Percentiles rank a stretch among this genome's conserved stretches.
These are phyloP conservation scores for Hemibagrus guttatus DNA, from an alignment of 2,797 vertebrate species.

Conservation along the genomic window DNA sequence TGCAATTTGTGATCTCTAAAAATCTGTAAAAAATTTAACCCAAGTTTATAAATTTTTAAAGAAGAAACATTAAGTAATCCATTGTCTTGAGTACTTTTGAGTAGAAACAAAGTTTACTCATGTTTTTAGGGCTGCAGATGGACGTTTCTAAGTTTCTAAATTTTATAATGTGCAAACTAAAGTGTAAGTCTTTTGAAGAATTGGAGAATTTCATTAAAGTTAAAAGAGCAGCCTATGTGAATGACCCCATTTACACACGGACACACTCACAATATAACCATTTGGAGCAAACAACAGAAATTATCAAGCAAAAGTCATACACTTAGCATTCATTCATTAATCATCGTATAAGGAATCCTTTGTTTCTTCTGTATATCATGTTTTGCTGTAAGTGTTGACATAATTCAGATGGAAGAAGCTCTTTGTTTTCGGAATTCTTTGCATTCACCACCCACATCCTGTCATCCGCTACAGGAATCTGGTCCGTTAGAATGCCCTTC, in stretches of 20 bases:
- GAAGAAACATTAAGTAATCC: too few relatives aligned
- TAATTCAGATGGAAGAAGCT: constrained; percentile 12
- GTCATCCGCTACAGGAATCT: constrained; percentile 15
- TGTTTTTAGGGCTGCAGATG: too few relatives aligned
- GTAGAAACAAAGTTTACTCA: too few relatives aligned
- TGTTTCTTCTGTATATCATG: constrained; percentile 7
- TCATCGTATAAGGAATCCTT: constrained; percentile 9
- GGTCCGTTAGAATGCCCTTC: background rate
- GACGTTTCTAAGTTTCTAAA: background rate
- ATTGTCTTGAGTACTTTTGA: too few relatives aligned
- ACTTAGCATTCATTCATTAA: constrained; percentile 29
- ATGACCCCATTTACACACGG: background rate
- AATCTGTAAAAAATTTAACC: too few relatives aligned
- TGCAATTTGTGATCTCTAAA: background rate
- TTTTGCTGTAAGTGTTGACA: background rate
- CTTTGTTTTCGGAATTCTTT: constrained; percentile 26
- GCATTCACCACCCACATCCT: constrained; percentile 14
- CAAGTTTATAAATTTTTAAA: too few relatives aligned
- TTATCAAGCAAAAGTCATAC: background rate
- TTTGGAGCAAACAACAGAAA: background rate
- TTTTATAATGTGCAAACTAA: background rate
- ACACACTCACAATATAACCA: background rate
- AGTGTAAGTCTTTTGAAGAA: background rate
- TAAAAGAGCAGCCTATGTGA: background rate
- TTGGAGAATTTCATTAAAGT: background rate